These are phyloP conservation scores for Ennomos erosarius DNA, from an alignment of 2,888 invertebrate genomes.

Conservation along the genomic window DNA sequence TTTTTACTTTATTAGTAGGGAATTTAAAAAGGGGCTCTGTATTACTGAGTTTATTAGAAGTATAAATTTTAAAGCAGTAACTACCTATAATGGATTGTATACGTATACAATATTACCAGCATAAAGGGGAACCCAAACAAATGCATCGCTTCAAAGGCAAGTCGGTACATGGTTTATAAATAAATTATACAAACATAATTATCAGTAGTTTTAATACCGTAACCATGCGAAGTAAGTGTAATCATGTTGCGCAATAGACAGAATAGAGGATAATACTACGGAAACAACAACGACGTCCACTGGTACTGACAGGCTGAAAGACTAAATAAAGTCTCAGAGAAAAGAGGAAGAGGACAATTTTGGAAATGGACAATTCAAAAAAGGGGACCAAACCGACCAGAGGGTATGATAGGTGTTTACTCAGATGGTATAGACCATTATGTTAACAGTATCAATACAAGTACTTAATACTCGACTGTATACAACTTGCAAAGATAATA, in stretches of 20 bases:
- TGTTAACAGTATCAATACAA: slow-evolving; percentile 7
- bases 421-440: slow-evolving; percentile 11
- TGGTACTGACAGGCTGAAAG: slow-evolving; percentile 31
- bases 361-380: no score
- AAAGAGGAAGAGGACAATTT: no score
- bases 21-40: no score
- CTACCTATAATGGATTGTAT: no score
- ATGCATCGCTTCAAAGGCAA: slow-evolving; percentile 38
- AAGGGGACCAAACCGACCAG: no score
- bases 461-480: not conserved
- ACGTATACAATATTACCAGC: no score
- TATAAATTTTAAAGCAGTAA: no score
- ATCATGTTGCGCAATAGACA: slow-evolving; percentile 37
- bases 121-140: slow-evolving; percentile 2
- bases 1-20: no score
- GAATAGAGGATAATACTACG: slow-evolving; percentile 36
- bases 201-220: slow-evolving; percentile 15
- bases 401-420: slow-evolving; percentile 22
- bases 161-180: slow-evolving; percentile 35
- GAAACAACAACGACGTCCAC: slow-evolving; percentile 17
- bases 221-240: slow-evolving; percentile 30
- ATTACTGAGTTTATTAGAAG: no score
- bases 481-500: no score
- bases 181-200: slow-evolving; percentile 44
- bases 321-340: slow-evolving; percentile 23